Evolutionary conservation across 2,797 vertebrate species (phyloP).

Genomic region (Pteropus rufus): DNA sequence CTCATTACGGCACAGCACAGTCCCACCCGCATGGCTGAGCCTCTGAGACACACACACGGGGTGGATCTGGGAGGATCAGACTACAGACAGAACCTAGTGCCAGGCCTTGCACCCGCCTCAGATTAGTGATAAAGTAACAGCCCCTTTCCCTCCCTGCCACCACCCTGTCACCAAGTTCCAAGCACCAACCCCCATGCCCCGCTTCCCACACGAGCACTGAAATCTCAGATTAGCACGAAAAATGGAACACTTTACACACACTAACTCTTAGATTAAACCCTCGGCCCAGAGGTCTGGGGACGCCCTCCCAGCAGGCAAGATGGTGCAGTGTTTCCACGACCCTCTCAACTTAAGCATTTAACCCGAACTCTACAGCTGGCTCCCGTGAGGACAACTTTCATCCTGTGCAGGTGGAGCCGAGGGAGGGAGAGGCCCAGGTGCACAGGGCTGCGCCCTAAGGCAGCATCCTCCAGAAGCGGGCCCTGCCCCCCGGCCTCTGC

Average conservation of each 20-base stretch:
- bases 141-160: neutral
- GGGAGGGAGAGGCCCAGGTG: too few relatives aligned
- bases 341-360: neutral
- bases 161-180: neutral
- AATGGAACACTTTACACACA: neutral
- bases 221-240: neutral
- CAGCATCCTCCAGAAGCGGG: neutral
- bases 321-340: neutral
- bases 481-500: too few relatives aligned
- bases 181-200: neutral
- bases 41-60: neutral
- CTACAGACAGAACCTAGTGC: accelerated
- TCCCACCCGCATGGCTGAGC: neutral
- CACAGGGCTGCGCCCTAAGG: too few relatives aligned
- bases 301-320: neutral
- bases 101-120: neutral
- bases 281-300: neutral
- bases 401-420: too few relatives aligned
- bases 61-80: neutral
- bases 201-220: neutral
- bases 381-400: neutral
- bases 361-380: too few relatives aligned
- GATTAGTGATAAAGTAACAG: neutral
- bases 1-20: accelerated
- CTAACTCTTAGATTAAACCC: neutral